phyloP scores from a whole-genome alignment of 2,888 invertebrate genomes.

The Synergus itoensis region DNA sequence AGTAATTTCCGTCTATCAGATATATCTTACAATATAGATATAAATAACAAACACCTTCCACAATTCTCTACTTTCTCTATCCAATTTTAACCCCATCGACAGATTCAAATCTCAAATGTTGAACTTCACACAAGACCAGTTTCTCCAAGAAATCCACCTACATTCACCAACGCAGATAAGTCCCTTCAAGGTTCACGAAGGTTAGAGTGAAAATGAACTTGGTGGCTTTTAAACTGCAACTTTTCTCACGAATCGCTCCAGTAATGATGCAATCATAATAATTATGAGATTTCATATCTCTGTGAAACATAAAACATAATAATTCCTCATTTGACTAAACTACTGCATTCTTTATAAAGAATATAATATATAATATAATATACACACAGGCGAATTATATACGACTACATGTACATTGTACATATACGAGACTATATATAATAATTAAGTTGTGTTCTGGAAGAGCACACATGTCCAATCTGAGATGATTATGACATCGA shows the following conservation, averaged over 20 bases:
- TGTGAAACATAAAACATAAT: neutral
- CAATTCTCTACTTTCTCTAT: neutral
- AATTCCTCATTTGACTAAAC: neutral
- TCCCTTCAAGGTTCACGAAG: neutral
- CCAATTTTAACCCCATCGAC: neutral
- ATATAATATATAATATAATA: no score
- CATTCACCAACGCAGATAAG: neutral
- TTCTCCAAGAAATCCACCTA: neutral
- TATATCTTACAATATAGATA: neutral
- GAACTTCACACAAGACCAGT: neutral
- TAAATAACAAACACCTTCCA: neutral
- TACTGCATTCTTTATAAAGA: neutral
- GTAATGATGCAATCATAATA: slow-evolving; percentile 62
- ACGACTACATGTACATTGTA: no score
- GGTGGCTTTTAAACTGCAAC: neutral
- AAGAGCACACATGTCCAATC: no score
- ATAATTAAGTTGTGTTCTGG: no score
- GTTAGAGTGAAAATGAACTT: neutral
- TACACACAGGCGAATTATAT: no score
- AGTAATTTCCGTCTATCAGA: no score
- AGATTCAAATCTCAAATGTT: neutral
- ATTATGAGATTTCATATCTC: slow-evolving; percentile 19
- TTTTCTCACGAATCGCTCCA: slow-evolving; percentile 49
- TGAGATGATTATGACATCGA: no score
- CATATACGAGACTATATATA: no score